Conservation (phyloP, 2,888 invertebrate species). For the Atethmia centrago region DNA sequence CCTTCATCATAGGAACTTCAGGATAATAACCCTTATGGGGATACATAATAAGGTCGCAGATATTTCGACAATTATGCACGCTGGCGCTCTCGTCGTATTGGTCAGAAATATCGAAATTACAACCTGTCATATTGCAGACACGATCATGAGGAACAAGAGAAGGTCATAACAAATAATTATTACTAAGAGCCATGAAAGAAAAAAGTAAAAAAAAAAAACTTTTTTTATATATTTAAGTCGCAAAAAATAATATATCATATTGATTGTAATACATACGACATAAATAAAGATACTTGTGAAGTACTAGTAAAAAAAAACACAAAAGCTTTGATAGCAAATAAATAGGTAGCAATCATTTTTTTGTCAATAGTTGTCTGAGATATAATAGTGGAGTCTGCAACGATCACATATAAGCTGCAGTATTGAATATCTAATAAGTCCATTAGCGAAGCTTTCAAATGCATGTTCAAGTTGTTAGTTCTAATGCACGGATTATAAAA, state of each 20-base stretch:
- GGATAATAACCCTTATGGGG: conserved; percentile 56
- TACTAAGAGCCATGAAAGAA: conserved; percentile 69
- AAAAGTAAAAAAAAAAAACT: conserved; percentile 35
- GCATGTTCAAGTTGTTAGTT: not conserved
- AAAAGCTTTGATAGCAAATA: not conserved
- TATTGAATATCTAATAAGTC: not conserved
- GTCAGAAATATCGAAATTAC: conserved; percentile 83
- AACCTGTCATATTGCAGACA: conserved; percentile 88
- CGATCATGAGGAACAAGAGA: conserved; percentile 83
- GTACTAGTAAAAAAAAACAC: conserved; percentile 5
- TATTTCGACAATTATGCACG: conserved; percentile 61
- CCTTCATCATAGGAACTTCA: conserved; percentile 60
- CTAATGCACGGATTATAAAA: not conserved
- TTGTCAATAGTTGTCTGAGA: conserved; percentile 8
- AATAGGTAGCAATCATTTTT: conserved; percentile 5
- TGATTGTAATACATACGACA: not conserved
- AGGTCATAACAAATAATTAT: conserved; percentile 83
- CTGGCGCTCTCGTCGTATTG: conserved; percentile 69
- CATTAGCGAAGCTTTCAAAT: not conserved
- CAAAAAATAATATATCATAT: conserved; percentile 6
- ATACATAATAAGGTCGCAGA: conserved; percentile 65
- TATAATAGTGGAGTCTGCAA: not conserved
- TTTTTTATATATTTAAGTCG: conserved; percentile 16
- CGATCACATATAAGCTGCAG: not conserved
- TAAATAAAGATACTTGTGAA: conserved; percentile 4